These are phyloP conservation scores for Phrynocephalus versicolor DNA, from an alignment of 2,113 vertebrate genomes.

Conservation along the genomic window DNA sequence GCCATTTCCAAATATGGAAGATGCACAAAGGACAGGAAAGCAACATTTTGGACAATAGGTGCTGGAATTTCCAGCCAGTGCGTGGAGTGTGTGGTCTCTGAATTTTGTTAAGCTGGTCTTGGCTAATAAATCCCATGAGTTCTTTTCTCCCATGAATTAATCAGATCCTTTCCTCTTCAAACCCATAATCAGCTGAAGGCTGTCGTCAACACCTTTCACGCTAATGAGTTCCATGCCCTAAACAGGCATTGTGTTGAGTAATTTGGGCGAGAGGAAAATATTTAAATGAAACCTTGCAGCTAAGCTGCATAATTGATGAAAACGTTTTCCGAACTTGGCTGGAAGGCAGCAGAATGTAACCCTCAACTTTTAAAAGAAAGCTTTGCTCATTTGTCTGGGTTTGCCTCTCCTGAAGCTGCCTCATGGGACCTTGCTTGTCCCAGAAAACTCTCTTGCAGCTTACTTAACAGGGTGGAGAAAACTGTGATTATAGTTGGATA, in stretches of 20 bases:
- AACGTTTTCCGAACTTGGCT: not conserved
- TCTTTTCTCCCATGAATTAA: not conserved
- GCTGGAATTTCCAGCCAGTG: not conserved
- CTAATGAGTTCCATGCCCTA: not conserved
- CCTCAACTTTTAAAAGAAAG: not conserved
- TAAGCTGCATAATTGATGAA: not conserved
- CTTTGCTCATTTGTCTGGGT: not conserved
- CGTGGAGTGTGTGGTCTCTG: not conserved
- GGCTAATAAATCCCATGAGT: not conserved
- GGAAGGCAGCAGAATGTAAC: not conserved
- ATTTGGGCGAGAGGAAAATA: not conserved
- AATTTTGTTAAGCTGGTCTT: not conserved
- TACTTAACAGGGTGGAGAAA: not conserved
- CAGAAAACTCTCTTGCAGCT: not conserved
- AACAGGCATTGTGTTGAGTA: not conserved
- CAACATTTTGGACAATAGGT: too few species aligned
- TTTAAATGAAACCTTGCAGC: not conserved
- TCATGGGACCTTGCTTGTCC: not conserved
- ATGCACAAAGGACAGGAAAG: too few species aligned
- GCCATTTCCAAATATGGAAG: too few species aligned
- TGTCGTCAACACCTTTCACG: not conserved
- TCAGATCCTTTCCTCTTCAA: not conserved
- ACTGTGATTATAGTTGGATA: not conserved
- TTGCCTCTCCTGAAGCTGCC: not conserved
- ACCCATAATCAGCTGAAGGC: not conserved